These are phyloP conservation scores for Gephyroberyx darwinii DNA, from an alignment of 2,797 vertebrate genomes.

Conservation along the genomic window DNA sequence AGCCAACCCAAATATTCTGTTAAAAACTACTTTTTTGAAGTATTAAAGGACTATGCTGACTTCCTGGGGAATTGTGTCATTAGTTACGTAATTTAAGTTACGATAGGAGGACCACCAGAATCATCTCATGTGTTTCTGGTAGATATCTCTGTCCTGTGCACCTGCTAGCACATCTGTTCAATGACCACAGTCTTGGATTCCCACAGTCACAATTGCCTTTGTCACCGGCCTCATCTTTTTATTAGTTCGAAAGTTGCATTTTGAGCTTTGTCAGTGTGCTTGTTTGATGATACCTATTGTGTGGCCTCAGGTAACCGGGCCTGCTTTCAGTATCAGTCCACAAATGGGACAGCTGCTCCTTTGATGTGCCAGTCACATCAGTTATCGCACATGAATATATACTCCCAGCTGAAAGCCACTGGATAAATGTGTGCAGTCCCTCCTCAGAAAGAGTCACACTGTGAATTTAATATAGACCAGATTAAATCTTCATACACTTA, in stretches of 20 bases:
- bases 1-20: background rate
- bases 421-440: background rate
- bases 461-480: background rate
- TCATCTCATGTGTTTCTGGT: too few species aligned
- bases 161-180: background rate
- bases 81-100: too few species aligned
- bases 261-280: conserved; percentile 5
- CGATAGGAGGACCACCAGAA: too few species aligned
- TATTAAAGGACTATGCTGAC: too few species aligned
- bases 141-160: too few species aligned
- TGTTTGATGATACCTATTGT: conserved; percentile 28
- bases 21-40: background rate
- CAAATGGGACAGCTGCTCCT: background rate
- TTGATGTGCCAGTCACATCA: conserved; percentile 34
- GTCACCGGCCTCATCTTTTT: conserved; percentile 5
- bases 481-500: background rate
- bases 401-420: background rate
- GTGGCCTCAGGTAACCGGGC: conserved; percentile 1
- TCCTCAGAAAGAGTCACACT: background rate
- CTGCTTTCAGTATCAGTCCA: background rate
- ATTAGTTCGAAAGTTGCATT: conserved; percentile 2
- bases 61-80: too few species aligned
- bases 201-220: conserved; percentile 24
- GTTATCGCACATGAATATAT: conserved; percentile 14
- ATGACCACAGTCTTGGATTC: conserved; percentile 27